Conservation (phyloP, 2,797 vertebrate genomes). For the Malacoraja senta region DNA sequence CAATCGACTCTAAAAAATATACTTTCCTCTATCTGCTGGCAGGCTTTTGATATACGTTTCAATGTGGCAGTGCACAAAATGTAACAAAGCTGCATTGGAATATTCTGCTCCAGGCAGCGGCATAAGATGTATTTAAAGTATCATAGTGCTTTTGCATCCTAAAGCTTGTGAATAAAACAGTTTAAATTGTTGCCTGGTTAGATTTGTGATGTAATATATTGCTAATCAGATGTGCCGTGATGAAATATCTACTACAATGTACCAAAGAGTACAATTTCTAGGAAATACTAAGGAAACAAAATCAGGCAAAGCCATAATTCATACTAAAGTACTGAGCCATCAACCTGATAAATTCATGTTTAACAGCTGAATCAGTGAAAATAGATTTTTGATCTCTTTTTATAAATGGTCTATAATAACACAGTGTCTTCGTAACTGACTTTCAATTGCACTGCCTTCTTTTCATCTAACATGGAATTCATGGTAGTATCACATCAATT, state of each 20-base stretch:
- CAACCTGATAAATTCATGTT: neutral
- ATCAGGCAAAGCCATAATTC: neutral
- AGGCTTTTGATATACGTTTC: neutral
- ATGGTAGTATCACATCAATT: neutral
- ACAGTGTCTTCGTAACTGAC: neutral
- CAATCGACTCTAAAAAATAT: neutral
- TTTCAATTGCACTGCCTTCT: neutral
- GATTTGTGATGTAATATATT: neutral
- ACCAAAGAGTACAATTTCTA: neutral
- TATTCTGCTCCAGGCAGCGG: neutral
- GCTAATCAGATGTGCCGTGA: neutral
- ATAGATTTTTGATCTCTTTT: neutral
- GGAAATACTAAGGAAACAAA: neutral
- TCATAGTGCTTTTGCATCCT: neutral
- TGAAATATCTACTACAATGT: neutral
- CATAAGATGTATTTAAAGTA: neutral
- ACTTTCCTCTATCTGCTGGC: neutral
- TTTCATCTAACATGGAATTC: neutral
- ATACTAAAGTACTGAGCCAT: neutral
- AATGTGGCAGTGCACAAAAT: neutral
- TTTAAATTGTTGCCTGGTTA: neutral
- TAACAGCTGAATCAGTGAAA: neutral
- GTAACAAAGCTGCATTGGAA: neutral
- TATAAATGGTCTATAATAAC: neutral
- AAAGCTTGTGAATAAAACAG: neutral